Percentiles rank a stretch among this genome's conserved stretches.
Evolutionary conservation across 2,797 vertebrate species (phyloP).

Genomic region (Pyrocephalus nanus): DNA sequence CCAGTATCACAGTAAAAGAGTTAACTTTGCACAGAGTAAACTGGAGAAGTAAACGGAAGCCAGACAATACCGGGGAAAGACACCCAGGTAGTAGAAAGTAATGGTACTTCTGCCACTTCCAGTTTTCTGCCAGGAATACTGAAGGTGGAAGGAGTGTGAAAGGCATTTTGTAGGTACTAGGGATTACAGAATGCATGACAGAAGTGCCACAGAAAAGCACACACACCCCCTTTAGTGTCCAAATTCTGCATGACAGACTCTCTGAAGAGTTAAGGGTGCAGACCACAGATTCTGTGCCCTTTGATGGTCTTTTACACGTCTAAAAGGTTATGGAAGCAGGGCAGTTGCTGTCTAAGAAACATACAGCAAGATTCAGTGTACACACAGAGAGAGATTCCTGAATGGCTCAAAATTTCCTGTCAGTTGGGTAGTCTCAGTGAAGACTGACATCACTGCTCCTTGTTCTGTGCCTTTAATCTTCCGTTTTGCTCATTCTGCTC

Average conservation of each 20-base stretch:
- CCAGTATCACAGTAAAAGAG: background rate
- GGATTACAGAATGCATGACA: background rate
- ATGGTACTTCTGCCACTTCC: background rate
- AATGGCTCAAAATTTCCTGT: background rate
- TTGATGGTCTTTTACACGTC: rapidly evolving
- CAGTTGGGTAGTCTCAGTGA: background rate
- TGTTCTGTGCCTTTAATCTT: conserved; percentile 41
- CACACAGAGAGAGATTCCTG: background rate
- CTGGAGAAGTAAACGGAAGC: too few relatives aligned
- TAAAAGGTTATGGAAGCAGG: background rate
- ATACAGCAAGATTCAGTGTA: background rate
- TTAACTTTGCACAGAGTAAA: background rate
- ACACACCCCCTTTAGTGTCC: rapidly evolving
- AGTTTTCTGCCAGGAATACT: background rate
- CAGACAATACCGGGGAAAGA: background rate
- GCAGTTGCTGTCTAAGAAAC: background rate
- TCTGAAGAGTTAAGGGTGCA: background rate
- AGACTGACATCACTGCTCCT: background rate
- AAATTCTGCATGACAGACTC: background rate
- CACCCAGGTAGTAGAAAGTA: background rate
- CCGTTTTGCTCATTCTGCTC: conserved; percentile 30
- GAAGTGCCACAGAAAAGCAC: background rate
- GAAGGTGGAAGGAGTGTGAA: background rate
- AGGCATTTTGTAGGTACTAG: background rate
- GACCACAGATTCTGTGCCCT: background rate